A percentile compares a stretch with the other conserved stretches of the same genome.
These are phyloP conservation scores for Miichthys miiuy DNA, from an alignment of 2,797 vertebrate genomes.

Conservation along the genomic window DNA sequence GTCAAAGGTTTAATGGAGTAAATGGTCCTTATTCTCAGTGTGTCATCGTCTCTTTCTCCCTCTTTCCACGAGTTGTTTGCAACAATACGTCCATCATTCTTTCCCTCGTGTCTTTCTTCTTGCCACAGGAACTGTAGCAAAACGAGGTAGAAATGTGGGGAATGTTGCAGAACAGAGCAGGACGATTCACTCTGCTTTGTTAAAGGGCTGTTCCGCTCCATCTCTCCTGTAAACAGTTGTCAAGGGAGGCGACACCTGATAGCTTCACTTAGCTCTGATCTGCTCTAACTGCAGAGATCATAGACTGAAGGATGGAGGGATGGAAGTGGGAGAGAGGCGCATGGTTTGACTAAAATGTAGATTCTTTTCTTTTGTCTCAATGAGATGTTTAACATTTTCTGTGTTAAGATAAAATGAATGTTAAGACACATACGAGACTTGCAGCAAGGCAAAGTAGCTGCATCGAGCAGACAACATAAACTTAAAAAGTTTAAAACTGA, in stretches of 20 bases:
- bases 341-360: neutral
- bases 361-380: slow-evolving; percentile 28
- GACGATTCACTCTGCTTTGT: slow-evolving; percentile 76
- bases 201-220: slow-evolving; percentile 78
- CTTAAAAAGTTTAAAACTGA: neutral
- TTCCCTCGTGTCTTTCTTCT: slow-evolving; percentile 32
- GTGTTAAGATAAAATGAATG: neutral
- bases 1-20: slow-evolving; percentile 13
- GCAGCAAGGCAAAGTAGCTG: neutral
- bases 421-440: slow-evolving; percentile 5
- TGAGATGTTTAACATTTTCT: slow-evolving; percentile 10
- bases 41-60: neutral
- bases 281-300: slow-evolving; percentile 71
- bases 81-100: slow-evolving; percentile 38
- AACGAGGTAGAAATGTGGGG: slow-evolving; percentile 55
- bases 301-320: slow-evolving; percentile 41
- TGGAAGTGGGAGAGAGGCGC: neutral
- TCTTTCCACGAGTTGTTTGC: slow-evolving; percentile 17
- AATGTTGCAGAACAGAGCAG: slow-evolving; percentile 73
- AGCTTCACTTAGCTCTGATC: slow-evolving; percentile 76
- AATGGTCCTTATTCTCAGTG: neutral
- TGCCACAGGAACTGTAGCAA: slow-evolving; percentile 49
- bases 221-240: slow-evolving; percentile 76
- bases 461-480: neutral
- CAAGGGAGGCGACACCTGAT: slow-evolving; percentile 76